Evolutionary conservation across 2,113 vertebrate species (phyloP), one percentile per base, ranked within the genome.

Genomic region (Opisthocomus hoazin): DNA sequence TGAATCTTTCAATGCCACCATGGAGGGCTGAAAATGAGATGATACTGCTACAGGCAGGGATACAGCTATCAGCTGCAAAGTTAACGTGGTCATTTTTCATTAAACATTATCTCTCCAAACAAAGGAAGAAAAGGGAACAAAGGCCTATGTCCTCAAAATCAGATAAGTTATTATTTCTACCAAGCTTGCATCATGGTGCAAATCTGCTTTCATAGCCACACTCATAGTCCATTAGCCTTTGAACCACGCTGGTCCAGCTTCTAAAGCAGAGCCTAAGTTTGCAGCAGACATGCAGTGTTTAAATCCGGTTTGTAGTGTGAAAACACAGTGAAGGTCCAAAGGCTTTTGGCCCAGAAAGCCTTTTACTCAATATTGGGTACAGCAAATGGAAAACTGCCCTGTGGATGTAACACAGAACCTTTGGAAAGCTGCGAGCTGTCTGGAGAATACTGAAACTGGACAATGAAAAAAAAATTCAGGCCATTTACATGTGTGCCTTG

Each of bases 361-460:
- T 89, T 84, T 66, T 45, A 66, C 20, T 74, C 17, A 41, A 9
- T 51, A 26, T 5, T n/a, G 12, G 22, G 37, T 37, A 66, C 32
- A 66, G 30, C 37, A 84, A 57, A 54, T 5, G 6, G 51, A 93
- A 94, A 75, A 4, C 4, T 1, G 6, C 8, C 34, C 12, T 45
- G 23, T 1, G 1, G 45, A 39, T 0, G 0, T n/a, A 34, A 63
- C n/a, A 70, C 10, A 0, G 2, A 58, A 76, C 9, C 8, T 54
- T 54, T 71, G 39, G 45, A 61, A 66, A 61, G 6, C 26, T 57
- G 17, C 1, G 2, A 77, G 20, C 15, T 56, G 8, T 39, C 64
- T 43, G 48, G 14, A 87, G 39, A 76, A 46, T 5, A 70, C 4
- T 27, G 36, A 61, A 89, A 56, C 27, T 2, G 2, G 18, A 14